Base-by-base conservation (phyloP, 2,797 vertebrate genomes). In the Spheniscus humboldti region DNA sequence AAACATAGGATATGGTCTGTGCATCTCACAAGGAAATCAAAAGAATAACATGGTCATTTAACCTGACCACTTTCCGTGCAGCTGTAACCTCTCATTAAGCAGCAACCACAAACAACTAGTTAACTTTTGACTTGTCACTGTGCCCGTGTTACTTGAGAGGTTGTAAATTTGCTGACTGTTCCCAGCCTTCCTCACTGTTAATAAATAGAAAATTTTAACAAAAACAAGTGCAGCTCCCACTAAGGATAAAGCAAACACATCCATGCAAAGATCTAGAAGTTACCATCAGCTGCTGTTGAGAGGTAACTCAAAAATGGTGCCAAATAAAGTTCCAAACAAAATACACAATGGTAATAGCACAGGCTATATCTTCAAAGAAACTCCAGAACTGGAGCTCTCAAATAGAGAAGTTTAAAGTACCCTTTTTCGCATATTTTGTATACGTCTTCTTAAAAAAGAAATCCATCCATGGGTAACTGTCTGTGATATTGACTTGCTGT, bases 1-100 rank as follows among this genome's bases (percentile, higher is more conserved):
- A 86, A 82, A 23, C 22, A 39, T 11, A 19, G 52, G 28, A 10
- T 37, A 75, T 19, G 9, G 7, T 31, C 23, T 56, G 52, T 24
- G 47, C 37, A n/a, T 43, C 37, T 72, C 75, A 47, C 1, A 4
- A 45, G 16, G 23, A 77, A 66, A 74, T 48, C 2, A 48, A 47
- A 78, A 69, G 9, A 81, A 37, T 20, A 69, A 17, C 7, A 9
- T 1, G 8, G 11, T 31, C 33, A 45, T 77, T 76, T 86, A 88
- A 73, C 14, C 11, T 0, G 0, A 37, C 27, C 56, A 7, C 35
- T 27, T 79, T 31, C 39, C 20, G 7, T 14, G 59, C n/a, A 63
- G 41, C 39, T 60, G 25, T 15, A 73, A 69, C 39, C 27, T 57
- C 62, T 69, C 71, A 35, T 30, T 35, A 59, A 72, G 17, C 55